Evolutionary conservation across 2,888 invertebrate species (phyloP), one percentile per base, ranked within the genome.

Genomic region (Urechis unicinctus): DNA sequence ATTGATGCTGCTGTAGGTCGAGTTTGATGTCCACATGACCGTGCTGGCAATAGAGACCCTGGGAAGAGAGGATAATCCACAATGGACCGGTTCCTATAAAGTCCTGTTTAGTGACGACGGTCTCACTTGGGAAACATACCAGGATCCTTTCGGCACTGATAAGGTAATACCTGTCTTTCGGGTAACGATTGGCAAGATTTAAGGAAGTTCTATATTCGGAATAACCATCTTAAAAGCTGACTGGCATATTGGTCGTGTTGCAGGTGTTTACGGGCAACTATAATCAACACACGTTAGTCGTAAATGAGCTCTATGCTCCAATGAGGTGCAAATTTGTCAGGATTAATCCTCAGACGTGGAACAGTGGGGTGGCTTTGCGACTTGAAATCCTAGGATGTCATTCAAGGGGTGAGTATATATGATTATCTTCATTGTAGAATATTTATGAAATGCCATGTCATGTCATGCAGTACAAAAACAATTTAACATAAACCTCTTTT

Each of bases 321-420:
- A 62, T 53, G 22, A 22, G 61, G 44, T 68, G 66, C 1, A 58
- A 59, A 26, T 61, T 55, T 47, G 53, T 70, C 2, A 59, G 63
- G 24, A 50, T 71, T 1, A 30, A 60, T 4, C 62, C 67, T 3
- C 31, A 52, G 9, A 41, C 59, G 0, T 66, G 57, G 59, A 56
- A 62, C 26, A 51, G 28, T 1, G 48, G 55, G 6, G 59, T 66
- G 31, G 64, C 67, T 21, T 45, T 70, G 6, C 61, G 66, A 26
- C 61, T 69, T 49, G 71, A 71, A 52, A 29, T 71, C 3, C 58
- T 70, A 2, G 68, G 68, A 1, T 70, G 71, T 53, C 61, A 62
- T 6, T 58, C 9, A 9, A 13, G 9, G 17, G 36, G 36, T 36
- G 36, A 36, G 17, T 36, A 17, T 17, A 36, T 13, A 9, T n/a